Percentiles rank a stretch among this genome's conserved stretches.
These are phyloP conservation scores for Agelaius phoeniceus DNA, from an alignment of 2,113 vertebrate species.

Conservation along the genomic window DNA sequence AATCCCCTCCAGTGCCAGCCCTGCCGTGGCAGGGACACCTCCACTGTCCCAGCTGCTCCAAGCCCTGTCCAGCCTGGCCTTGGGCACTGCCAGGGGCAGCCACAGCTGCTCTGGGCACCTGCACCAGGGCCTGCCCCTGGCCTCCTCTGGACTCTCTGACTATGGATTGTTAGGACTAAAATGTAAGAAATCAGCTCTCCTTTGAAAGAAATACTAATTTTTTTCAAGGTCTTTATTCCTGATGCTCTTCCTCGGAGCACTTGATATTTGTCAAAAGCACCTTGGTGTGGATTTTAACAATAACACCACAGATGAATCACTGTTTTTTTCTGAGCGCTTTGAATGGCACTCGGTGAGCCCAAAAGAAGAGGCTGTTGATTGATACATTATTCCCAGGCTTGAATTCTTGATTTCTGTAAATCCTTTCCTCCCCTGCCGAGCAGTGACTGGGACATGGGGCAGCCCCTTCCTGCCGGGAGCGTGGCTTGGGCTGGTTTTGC, in stretches of 20 bases:
- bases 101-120: neutral
- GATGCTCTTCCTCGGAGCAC: neutral
- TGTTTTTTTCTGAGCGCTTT: neutral
- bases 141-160: neutral
- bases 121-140: neutral
- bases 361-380: neutral
- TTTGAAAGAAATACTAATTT: neutral
- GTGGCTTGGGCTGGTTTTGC: fast-evolving
- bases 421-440: neutral
- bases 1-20: neutral
- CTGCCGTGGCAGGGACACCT: neutral
- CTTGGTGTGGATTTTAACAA: neutral
- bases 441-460: fast-evolving
- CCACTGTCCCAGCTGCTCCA: neutral
- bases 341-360: neutral
- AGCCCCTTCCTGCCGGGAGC: neutral
- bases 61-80: fast-evolving
- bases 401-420: neutral
- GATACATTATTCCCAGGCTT: neutral
- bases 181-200: neutral
- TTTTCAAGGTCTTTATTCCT: neutral
- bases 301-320: neutral
- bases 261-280: neutral
- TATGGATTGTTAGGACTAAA: neutral
- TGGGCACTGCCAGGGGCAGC: neutral